Evolutionary conservation across 2,888 invertebrate species (phyloP), one percentile per base, ranked within the genome.

Genomic region (Trichopoda pennipes): DNA sequence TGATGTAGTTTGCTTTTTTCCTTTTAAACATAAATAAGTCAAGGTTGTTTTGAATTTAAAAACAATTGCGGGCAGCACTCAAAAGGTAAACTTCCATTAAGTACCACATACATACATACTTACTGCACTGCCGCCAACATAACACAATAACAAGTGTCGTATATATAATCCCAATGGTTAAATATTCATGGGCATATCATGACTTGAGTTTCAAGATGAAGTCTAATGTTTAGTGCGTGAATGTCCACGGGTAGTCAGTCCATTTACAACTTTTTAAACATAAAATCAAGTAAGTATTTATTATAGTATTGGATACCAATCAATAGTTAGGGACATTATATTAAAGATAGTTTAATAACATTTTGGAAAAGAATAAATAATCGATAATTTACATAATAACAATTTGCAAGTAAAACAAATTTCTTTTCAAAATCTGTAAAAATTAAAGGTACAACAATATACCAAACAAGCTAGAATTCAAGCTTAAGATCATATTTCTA

Each of bases 131-230:
- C 51, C 68, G 73, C 32, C 66, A 73, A 32, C 74, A 10, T 72
- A 66, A 77, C 17, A 55, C 77, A 60, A 70, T 72, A 68, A 51
- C 75, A 82, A 79, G 79, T 82, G 82, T 76, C 68, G 7, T 28
- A 76, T 61, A 64, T 60, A 73, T 60, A 72, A 70, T 28, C 47
- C 53, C 60, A 64, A 72, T 51, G 47, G 66, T 19, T 16, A 61
- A 61, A 3, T 32, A 74, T 64, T 64, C 38, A 74, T 74, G 47
- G 47, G n/a, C 42, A 49, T 75, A n/a, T 75, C 42, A n/a, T n/a
- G n/a, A n/a, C 51, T 9, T 75, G 38, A 28, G 28, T 12, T 17
- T 28, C 69, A 69, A 55, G 49, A 63, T 70, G 70, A 19, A 49
- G 42, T 17, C n/a, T 38, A 64, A 28, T 56, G 23, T 42, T 19